These are phyloP conservation scores for Meloidogyne hapla DNA, from an alignment of 1,140 invertebrate genomes.

Conservation along the genomic window DNA sequence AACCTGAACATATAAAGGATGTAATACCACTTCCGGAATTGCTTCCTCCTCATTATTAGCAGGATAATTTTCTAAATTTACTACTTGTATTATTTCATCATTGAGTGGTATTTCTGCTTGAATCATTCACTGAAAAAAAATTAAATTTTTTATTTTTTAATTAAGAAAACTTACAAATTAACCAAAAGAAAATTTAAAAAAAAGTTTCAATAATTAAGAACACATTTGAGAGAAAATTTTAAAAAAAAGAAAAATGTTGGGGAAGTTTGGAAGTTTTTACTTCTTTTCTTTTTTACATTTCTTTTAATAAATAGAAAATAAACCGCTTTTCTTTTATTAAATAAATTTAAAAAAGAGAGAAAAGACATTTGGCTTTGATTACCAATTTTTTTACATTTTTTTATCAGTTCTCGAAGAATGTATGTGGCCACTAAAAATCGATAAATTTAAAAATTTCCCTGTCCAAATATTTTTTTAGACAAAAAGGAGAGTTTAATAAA, in stretches of 20 bases:
- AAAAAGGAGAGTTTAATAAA: not conserved
- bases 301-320: not conserved
- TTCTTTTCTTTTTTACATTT: not conserved
- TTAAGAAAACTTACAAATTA: too few relatives aligned
- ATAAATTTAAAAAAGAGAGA: not conserved
- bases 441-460: not conserved
- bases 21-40: not conserved
- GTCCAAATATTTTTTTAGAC: not conserved
- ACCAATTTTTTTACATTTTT: not conserved
- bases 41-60: not conserved
- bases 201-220: too few relatives aligned
- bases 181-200: too few relatives aligned
- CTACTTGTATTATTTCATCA: not conserved
- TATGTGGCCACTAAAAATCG: not conserved
- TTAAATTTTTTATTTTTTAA: too few relatives aligned
- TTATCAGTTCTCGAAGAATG: not conserved
- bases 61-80: not conserved
- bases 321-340: not conserved
- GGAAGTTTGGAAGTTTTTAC: too few relatives aligned
- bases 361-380: not conserved
- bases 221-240: too few relatives aligned
- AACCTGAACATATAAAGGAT: constrained; percentile 20
- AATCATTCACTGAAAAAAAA: not conserved
- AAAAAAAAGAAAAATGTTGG: not conserved
- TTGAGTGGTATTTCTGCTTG: not conserved